Evolutionary conservation across 2,888 invertebrate species (phyloP), one percentile per base, ranked within the genome.

Genomic region (Pardosa pseudoannulata): DNA sequence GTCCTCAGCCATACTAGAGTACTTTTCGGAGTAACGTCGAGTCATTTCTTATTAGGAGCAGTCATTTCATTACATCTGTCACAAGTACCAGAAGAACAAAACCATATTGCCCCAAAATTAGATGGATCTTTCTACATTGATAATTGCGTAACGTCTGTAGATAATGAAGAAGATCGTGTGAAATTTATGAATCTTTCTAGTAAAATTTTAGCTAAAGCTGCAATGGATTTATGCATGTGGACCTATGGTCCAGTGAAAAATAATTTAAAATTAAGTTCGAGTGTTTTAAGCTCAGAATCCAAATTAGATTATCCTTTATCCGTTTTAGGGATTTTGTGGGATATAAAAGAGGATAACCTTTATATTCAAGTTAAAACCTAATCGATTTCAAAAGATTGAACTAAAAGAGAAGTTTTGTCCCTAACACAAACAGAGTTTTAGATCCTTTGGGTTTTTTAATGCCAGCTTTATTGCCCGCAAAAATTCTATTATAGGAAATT

Each of bases 401-500:
- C 39, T 16, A 82, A 31, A 64, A 32, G 5, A 16, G 11, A 19
- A 5, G n/a, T 68, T 32, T 32, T 68, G 23, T n/a, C 36, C 7
- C 1, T 72, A 31, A 16, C 19, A 1, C 19, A 68, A 19, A 9
- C 23, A 36, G n/a, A n/a, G 19, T 36, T 16, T 36, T 68, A 16
- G 36, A 68, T 32, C 36, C 68, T 19, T 36, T 36, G 23, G 36
- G 36, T n/a, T 32, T 68, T 11, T n/a, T n/a, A 31, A 27, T 19
- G 11, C 36, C 68, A 5, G 36, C 36, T 23, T 36, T 68, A 11
- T 68, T 39, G 19, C 68, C 19, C 1, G 3, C 23, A 11, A 32
- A 68, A 9, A 5, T 68, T 9, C 6, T 68, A 19, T 19, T 68
- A 19, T n/a, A 36, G 32, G 50, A 71, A 46, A 68, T 68, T 88